phyloP scores from a whole-genome alignment of 2,113 vertebrate species.

The Solenodon paradoxus region DNA sequence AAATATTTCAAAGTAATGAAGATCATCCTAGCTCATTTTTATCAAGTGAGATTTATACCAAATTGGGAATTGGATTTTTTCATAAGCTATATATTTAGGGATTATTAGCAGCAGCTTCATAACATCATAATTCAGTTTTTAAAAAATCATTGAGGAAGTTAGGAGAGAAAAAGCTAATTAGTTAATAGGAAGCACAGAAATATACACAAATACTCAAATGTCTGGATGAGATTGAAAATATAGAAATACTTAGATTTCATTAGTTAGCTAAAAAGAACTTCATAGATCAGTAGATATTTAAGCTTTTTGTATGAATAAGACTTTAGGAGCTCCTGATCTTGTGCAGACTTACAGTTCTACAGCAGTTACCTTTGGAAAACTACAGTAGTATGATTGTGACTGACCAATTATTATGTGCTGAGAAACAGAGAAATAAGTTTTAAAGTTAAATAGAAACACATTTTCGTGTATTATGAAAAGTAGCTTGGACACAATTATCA shows the following conservation, averaged over 20 bases:
- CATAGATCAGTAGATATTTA: background rate
- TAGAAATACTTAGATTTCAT: background rate
- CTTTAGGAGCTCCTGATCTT: background rate
- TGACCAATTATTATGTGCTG: background rate
- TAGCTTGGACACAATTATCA: background rate
- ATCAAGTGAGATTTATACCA: background rate
- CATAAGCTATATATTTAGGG: background rate
- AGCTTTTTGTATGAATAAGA: background rate
- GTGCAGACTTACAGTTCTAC: background rate
- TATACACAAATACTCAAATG: background rate
- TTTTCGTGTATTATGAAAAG: background rate
- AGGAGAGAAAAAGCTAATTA: background rate
- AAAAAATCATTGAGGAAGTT: background rate
- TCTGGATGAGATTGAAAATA: background rate
- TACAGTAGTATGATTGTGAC: background rate
- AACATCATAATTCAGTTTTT: background rate
- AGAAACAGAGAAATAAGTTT: background rate
- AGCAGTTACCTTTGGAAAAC: background rate
- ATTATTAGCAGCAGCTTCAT: background rate
- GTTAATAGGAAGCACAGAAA: background rate
- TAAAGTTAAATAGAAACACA: background rate
- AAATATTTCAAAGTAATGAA: background rate
- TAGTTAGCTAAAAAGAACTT: background rate
- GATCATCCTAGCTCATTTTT: background rate
- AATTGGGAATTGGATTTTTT: background rate